Evolutionary conservation across 2,113 vertebrate genomes (phyloP).

Genomic region (Silurus asotus): DNA sequence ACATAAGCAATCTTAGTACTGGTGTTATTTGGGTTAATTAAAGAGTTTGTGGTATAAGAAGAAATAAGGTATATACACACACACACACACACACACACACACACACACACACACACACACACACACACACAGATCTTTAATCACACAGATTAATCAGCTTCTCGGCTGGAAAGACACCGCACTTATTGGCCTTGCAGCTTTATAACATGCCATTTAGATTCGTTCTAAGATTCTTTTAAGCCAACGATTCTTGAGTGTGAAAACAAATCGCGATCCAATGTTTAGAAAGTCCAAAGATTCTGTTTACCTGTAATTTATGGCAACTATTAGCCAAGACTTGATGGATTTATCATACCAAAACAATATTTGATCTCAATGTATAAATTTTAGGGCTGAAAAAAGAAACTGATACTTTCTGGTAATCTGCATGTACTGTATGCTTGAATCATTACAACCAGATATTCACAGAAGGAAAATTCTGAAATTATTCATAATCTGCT

Average conservation of each 20-base stretch:
- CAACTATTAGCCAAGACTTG: too few relatives aligned
- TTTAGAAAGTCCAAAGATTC: not conserved
- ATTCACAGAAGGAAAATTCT: not conserved
- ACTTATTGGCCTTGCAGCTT: not conserved
- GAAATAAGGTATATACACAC: not conserved
- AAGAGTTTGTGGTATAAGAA: not conserved
- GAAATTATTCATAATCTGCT: not conserved
- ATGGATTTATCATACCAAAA: not conserved
- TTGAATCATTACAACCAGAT: not conserved
- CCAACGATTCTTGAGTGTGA: not conserved
- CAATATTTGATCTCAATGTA: not conserved
- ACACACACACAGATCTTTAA: not conserved
- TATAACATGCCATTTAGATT: not conserved
- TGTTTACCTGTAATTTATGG: not conserved
- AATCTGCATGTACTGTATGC: not conserved
- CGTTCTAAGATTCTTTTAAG: not conserved
- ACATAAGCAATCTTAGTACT: not conserved
- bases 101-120: not conserved
- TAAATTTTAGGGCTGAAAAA: not conserved
- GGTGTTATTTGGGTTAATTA: not conserved
- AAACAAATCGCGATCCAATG: not conserved
- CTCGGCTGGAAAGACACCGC: not conserved
- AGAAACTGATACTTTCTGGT: not conserved
- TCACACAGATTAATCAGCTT: not conserved
- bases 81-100: not conserved